Evolutionary conservation across 2,888 invertebrate genomes (phyloP).

Genomic region (Drosophila ezoana): DNA sequence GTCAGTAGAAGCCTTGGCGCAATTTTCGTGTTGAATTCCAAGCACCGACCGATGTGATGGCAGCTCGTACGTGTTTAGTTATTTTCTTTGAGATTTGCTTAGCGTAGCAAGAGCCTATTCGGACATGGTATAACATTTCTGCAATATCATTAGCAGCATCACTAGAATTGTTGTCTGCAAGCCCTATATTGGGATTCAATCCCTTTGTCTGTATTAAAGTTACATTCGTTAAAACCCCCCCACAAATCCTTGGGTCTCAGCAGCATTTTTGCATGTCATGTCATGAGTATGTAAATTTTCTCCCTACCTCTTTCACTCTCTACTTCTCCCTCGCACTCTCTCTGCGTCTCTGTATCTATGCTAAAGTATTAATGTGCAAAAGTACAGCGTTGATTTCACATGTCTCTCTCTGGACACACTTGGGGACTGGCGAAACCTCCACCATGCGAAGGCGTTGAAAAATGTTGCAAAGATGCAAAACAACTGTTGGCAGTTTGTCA

Average conservation of each 20-base stretch:
- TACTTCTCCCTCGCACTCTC: background rate
- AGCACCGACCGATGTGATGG: slow-evolving; percentile 1
- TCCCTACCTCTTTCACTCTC: background rate
- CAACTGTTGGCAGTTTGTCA: slow-evolving; percentile 81
- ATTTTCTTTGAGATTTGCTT: slow-evolving; percentile 39
- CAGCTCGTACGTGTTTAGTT: slow-evolving; percentile 59
- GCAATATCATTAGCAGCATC: slow-evolving; percentile 58
- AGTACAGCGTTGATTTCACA: slow-evolving; percentile 75
- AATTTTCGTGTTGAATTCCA: slow-evolving; percentile 57
- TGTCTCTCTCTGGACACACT: slow-evolving; percentile 37
- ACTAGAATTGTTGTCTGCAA: slow-evolving; percentile 43
- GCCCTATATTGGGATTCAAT: slow-evolving; percentile 8
- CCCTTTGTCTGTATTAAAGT: slow-evolving; percentile 29
- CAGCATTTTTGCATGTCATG: slow-evolving; percentile 68
- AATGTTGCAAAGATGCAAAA: slow-evolving; percentile 79
- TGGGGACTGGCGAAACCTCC: slow-evolving; percentile 14
- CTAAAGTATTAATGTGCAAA: slow-evolving; percentile 69
- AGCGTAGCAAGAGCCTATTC: background rate
- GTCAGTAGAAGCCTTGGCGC: slow-evolving; percentile 46
- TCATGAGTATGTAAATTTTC: slow-evolving; percentile 75
- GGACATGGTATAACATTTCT: slow-evolving; percentile 25
- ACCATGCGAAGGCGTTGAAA: slow-evolving; percentile 57
- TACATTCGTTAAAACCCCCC: background rate
- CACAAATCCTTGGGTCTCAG: background rate
- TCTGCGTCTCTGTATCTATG: slow-evolving; percentile 35